Conservation (phyloP, 2,888 invertebrate genomes). For the Torymus tubicola region DNA sequence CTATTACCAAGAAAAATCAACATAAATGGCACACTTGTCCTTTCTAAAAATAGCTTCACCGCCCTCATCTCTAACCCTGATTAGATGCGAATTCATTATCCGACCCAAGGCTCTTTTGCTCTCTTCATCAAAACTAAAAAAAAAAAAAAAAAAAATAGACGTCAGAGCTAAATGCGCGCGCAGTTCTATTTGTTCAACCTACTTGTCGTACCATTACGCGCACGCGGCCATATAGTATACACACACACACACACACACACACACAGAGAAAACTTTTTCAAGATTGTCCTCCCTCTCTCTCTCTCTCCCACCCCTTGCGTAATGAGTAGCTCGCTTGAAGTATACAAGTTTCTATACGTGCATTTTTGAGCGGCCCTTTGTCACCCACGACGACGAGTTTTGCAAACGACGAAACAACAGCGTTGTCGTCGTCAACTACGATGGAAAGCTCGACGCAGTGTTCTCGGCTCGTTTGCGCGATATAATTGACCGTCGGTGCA, state of each 20-base stretch:
- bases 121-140: constrained; percentile 3
- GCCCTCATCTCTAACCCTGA: constrained; percentile 4
- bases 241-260: too few relatives aligned
- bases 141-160: not conserved
- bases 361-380: not conserved
- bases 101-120: not conserved
- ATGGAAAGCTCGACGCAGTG: too few relatives aligned
- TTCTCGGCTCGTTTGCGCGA: constrained; percentile 15
- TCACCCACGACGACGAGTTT: not conserved
- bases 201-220: constrained; percentile 5
- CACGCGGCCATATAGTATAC: not conserved
- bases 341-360: constrained; percentile 10
- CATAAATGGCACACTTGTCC: too few relatives aligned
- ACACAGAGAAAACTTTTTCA: too few relatives aligned
- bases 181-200: constrained; percentile 38
- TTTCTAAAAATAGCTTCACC: too few relatives aligned
- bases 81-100: constrained; percentile 41
- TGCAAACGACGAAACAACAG: not conserved
- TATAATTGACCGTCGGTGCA: constrained; percentile 31
- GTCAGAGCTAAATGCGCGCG: not conserved
- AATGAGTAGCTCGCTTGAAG: constrained; percentile 40
- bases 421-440: too few relatives aligned
- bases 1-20: too few relatives aligned
- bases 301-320: not conserved
- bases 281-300: too few relatives aligned